Percentiles rank a stretch among this genome's conserved stretches.
Evolutionary conservation across 2,113 vertebrate species (phyloP).

Genomic region (Ivindomyrus marchei): DNA sequence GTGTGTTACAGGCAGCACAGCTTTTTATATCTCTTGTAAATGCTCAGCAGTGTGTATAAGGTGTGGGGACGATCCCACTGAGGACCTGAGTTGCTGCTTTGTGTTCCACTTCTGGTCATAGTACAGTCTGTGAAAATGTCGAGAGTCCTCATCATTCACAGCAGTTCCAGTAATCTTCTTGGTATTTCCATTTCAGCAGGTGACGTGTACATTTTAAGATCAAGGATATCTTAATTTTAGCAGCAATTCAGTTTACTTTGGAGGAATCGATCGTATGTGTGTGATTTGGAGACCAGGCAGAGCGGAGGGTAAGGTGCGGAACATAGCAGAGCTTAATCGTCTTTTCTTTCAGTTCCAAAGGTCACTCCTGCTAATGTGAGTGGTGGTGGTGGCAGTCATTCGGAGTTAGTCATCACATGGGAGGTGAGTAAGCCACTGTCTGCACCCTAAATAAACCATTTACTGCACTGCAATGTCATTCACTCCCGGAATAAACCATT

Average conservation of each 20-base stretch:
- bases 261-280: not conserved
- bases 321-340: constrained; percentile 25
- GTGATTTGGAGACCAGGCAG: not conserved
- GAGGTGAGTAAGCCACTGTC: constrained; percentile 69
- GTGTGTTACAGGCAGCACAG: not conserved
- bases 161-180: not conserved
- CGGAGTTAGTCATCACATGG: constrained; percentile 96
- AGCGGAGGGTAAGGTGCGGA: not conserved
- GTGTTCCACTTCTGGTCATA: not conserved
- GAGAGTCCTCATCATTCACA: not conserved
- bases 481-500: constrained; percentile 31
- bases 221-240: not conserved
- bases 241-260: not conserved
- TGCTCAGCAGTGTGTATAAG: not conserved
- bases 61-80: not conserved
- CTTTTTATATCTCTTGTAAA: not conserved
- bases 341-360: constrained; percentile 76
- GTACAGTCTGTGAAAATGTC: not conserved
- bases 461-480: constrained; percentile 30
- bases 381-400: constrained; percentile 91
- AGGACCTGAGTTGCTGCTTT: not conserved
- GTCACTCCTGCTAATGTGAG: constrained; percentile 92
- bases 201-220: not conserved
- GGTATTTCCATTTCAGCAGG: not conserved
- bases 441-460: constrained; percentile 37